A percentile compares a stretch with the other conserved stretches of the same genome.
These are phyloP conservation scores for Chaenogobius annularis DNA, from an alignment of 2,113 vertebrate species.

Conservation along the genomic window DNA sequence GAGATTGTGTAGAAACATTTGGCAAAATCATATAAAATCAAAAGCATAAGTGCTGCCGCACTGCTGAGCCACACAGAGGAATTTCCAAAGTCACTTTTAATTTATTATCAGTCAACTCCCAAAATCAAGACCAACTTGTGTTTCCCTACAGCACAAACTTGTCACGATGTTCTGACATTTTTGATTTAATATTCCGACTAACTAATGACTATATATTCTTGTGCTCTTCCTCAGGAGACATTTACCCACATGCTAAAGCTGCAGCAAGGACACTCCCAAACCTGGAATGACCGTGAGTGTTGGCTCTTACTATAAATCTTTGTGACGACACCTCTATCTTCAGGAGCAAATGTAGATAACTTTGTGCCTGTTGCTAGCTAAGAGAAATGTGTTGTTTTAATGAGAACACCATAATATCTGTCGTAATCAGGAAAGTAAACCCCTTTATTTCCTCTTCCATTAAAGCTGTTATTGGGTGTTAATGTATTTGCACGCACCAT, in stretches of 20 bases:
- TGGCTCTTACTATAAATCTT: constrained; percentile 66
- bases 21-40: too few species aligned
- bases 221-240: background rate
- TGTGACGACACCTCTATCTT: constrained; percentile 59
- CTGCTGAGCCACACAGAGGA: background rate
- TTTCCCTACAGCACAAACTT: background rate
- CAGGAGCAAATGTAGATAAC: constrained; percentile 39
- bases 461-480: constrained; percentile 44
- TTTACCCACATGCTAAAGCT: constrained; percentile 29
- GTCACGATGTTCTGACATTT: background rate
- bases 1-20: too few species aligned
- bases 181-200: background rate
- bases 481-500: constrained; percentile 64
- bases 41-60: too few species aligned
- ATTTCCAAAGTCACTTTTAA: background rate
- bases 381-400: background rate
- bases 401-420: background rate
- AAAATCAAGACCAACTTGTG: background rate
- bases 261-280: constrained; percentile 65
- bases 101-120: background rate
- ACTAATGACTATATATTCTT: constrained; percentile 15
- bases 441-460: constrained; percentile 71
- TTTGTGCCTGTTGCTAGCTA: constrained; percentile 11
- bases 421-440: constrained; percentile 23
- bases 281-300: constrained; percentile 60